Evolutionary conservation across 1,140 invertebrate genomes (phyloP), one percentile per base, ranked within the genome.

Genomic region (Homalodisca vitripennis): DNA sequence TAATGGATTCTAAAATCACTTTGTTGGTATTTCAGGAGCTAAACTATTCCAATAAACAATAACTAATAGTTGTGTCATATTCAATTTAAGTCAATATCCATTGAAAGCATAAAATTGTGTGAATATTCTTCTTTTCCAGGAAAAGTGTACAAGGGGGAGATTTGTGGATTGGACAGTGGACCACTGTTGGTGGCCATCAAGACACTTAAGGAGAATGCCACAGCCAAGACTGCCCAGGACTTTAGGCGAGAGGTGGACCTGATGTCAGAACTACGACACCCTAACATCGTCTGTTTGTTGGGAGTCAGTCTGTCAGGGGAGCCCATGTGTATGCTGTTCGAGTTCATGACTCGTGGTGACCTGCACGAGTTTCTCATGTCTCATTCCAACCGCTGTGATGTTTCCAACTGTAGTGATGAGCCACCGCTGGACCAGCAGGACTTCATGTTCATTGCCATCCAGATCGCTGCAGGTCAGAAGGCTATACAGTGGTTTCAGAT

Each of bases 331-430:
- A 97, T 98, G 94, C 26, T 60, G 55, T 60, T 60, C n/a, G 96
- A 98, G 79, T 97, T 95, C 77, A 97, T 96, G 93, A 90, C 91
- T 1, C 88, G 94, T 77, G 96, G 96, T 1, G 95, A 98, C 81
- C 81, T 98, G 10, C 95, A 98, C 78, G 95, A 98, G 78, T 98
- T 97, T 81, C 80, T 98, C 2, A 92, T 96, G 71, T 86, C 89
- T 20, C 90, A 95, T 77, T 96, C 95, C 1, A 95, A 95, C 1
- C 82, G 85, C 72, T 84, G 85, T 1, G 88, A 88, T 67, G 76
- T 82, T n/a, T 79, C 80, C 46, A 71, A 79, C 69, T 74, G 75
- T 32, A 77, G 81, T 65, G 89, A 89, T 68, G 90, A 91, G 73
- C 86, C 86, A 70, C 81, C 86, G 26, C 80, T 98, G 22, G 90